Percentiles rank a stretch among this genome's conserved stretches.
These are phyloP conservation scores for Himalopsyche tibetana DNA, from an alignment of 2,888 invertebrate species.

Conservation along the genomic window DNA sequence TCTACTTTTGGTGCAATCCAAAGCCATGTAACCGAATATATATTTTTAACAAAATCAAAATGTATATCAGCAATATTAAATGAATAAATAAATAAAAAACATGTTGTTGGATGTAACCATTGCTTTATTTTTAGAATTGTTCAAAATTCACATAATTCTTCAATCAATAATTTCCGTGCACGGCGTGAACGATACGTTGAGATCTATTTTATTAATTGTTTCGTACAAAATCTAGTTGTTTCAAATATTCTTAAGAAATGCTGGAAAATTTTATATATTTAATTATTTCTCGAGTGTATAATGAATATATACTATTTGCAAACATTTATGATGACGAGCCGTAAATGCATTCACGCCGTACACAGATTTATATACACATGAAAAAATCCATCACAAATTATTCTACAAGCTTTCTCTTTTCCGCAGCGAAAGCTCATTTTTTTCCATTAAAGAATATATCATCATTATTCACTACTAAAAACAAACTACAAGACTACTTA, in stretches of 20 bases:
- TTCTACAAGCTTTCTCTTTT: slow-evolving; percentile 29
- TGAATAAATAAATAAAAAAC: neutral
- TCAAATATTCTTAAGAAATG: no score
- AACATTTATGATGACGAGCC: no score
- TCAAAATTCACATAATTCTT: neutral
- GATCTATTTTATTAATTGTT: no score
- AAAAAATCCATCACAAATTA: slow-evolving; percentile 26
- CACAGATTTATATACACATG: neutral
- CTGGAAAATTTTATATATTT: no score
- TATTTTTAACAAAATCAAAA: slow-evolving; percentile 34
- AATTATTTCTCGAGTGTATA: no score
- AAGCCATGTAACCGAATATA: slow-evolving; percentile 3
- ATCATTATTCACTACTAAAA: neutral
- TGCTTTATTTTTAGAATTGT: slow-evolving; percentile 41
- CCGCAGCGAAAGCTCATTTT: neutral
- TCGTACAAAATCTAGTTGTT: no score
- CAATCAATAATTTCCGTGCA: neutral
- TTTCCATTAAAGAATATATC: slow-evolving; percentile 9
- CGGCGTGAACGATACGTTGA: no score
- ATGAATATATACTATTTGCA: no score
- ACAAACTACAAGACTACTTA: slow-evolving; percentile 34
- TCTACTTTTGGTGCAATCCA: slow-evolving; percentile 16
- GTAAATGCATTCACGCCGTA: no score
- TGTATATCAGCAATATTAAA: slow-evolving; percentile 40
- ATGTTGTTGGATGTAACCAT: slow-evolving; percentile 16